Evolutionary conservation across 2,797 vertebrate genomes (phyloP), one percentile per base, ranked within the genome.

Genomic region (Cossypha heuglini): DNA sequence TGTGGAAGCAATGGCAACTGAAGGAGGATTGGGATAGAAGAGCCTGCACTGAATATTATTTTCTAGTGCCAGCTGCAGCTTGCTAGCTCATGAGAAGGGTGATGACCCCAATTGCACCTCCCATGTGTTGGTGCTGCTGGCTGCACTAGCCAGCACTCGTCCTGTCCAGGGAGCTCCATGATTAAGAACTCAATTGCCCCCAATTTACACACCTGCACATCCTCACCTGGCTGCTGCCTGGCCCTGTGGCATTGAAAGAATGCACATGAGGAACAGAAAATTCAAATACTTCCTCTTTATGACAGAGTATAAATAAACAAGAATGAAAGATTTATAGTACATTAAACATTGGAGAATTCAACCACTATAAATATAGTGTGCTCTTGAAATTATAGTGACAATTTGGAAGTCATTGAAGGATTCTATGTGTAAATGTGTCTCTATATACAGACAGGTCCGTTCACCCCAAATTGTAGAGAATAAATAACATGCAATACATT

Each of bases 351-450:
- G 75, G 68, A 88, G 45, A 91, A 91, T 90, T 83, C 81, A 83
- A 72, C 54, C 17, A 33, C 68, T 83, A 75, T 83, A 96, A 93
- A 96, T 96, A 94, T 7, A 89, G 58, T 75, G 64, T 90, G 52
- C n/a, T 83, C 68, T 80, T 88, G 78, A 95, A 96, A 92, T 93
- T 92, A 92, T 58, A 77, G 79, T 48, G 54, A 88, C 37, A 94
- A 85, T 90, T 92, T 86, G 82, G 51, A 93, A 91, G 57, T 86
- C 83, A 95, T 68, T 94, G 72, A 89, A 85, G 72, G 91, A 69
- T 68, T 38, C 58, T 58, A 3, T 68, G 61, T 83, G 73, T 74
- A 74, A 85, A 85, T 93, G 73, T 90, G 73, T 61, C 62, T 90
- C 64, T 74, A 13, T 71, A 67, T 43, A 83, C 67, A 79, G 71